Percentiles rank a stretch among this genome's conserved stretches.
These are phyloP conservation scores for Acyrthosiphon pisum DNA, from an alignment of 1,140 invertebrate genomes.

Conservation along the genomic window DNA sequence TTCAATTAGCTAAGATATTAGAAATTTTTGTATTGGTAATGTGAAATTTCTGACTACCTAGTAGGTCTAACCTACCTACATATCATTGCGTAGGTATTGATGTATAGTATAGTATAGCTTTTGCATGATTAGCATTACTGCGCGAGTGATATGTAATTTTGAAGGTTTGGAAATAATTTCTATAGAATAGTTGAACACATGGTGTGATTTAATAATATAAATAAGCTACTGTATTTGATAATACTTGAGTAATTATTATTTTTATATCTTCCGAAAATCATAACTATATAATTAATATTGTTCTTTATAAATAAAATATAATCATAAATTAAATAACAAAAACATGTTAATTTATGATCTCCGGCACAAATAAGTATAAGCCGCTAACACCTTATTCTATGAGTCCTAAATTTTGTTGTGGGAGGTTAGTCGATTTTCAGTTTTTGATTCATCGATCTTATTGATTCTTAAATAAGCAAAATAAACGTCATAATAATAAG, in stretches of 20 bases:
- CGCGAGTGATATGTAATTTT: neutral
- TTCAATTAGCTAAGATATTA: neutral
- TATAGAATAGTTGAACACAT: neutral
- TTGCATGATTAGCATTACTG: neutral
- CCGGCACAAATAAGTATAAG: neutral
- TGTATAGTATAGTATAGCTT: neutral
- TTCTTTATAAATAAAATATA: neutral
- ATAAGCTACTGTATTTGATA: neutral
- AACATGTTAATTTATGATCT: neutral
- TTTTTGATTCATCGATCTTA: neutral
- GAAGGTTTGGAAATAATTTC: constrained; percentile 6
- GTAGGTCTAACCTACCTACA: neutral
- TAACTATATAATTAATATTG: neutral
- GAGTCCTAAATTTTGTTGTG: neutral
- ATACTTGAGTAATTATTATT: neutral
- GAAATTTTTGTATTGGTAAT: neutral
- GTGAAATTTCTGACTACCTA: neutral
- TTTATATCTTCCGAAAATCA: neutral
- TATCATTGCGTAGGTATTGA: neutral
- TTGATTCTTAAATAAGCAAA: neutral
- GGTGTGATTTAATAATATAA: neutral
- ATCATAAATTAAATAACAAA: neutral
- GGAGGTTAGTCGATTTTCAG: neutral
- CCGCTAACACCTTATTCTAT: neutral
- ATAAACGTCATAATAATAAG: neutral